Base-by-base conservation (phyloP, 53 echinoderm and acorn worm species). In the Holothuria scabra region DNA sequence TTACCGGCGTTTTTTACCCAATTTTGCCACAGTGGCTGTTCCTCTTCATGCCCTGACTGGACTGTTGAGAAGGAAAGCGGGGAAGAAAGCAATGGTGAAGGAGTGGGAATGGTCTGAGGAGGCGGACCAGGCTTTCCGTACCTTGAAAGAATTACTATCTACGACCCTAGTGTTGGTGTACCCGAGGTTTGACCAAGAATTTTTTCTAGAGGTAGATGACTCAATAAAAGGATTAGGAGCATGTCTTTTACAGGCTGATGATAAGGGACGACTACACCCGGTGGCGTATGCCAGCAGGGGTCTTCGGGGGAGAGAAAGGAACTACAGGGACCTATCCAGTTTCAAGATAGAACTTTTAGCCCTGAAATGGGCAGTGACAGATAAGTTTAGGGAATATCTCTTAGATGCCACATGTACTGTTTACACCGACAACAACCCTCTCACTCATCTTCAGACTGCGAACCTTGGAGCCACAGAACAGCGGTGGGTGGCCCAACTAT, bases 391-490 rank as follows among this genome's bases (percentile, higher is more conserved):
- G 32, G 56, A 13, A 9, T 86, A 90, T 56, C 59, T 90, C 3
- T 28, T 82, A 8, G 71, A 75, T 0, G 13, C 25, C 16, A 48
- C 67, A 24, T 70, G 44, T 9, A 46, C 64, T 2, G 65, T 90
- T 8, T 80, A 37, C 30, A 90, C 90, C 4, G 90, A 90, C 48
- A 44, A 85, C 46, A 90, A 85, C 62, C 83, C 90, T 7, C 30
- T 90, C 7, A 74, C 76, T 3, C 83, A 85, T 38, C 30, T 90
- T 22, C 19, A 72, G 48, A 86, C 56, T 6, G 86, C 86, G 5
- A 80, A 85, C 32, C 34, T 90, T 1, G 90, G 90, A 31, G 90
- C 90, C 5, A 90, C 85, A 4, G 85, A 85, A 46, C 63, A 65
- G 7, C 69, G 85, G 2, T 89, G 85, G 90, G 82, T 86, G 2